A percentile compares a stretch with the other conserved stretches of the same genome.
Evolutionary conservation across 2,797 vertebrate genomes (phyloP).

Genomic region (Trachurus trachurus): DNA sequence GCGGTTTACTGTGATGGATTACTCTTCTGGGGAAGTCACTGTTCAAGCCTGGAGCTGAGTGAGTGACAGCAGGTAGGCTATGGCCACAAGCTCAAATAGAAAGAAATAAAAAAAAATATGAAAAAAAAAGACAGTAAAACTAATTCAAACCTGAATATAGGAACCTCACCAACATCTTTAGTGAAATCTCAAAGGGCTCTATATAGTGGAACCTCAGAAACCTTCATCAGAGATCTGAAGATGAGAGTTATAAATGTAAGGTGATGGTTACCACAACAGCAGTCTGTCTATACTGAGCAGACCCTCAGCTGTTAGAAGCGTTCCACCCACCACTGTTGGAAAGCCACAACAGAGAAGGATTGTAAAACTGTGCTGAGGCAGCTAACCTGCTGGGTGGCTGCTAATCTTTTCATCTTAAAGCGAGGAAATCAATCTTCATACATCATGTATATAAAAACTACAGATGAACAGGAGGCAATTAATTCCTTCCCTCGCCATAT

Average conservation of each 20-base stretch:
- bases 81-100: not conserved
- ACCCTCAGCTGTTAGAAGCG: slow-evolving; percentile 9
- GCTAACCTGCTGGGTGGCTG: slow-evolving; percentile 1
- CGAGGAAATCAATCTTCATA: slow-evolving; percentile 39
- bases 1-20: slow-evolving; percentile 7
- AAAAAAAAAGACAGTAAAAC: not conserved
- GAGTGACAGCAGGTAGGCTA: not conserved
- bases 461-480: slow-evolving; percentile 71
- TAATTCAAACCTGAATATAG: not conserved
- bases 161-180: not conserved
- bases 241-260: not conserved
- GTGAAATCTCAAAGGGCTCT: slow-evolving; percentile 23
- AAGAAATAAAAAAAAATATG: not conserved
- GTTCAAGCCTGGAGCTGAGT: not conserved
- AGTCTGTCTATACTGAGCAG: slow-evolving; percentile 30
- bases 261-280: not conserved
- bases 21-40: not conserved
- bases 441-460: slow-evolving; percentile 29
- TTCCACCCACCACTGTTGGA: slow-evolving; percentile 49
- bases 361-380: slow-evolving; percentile 25
- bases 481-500: slow-evolving; percentile 35
- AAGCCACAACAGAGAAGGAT: slow-evolving; percentile 36
- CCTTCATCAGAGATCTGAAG: slow-evolving; percentile 4
- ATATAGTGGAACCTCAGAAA: slow-evolving; percentile 12
- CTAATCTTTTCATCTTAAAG: slow-evolving; percentile 21